Percentiles rank a stretch among this genome's conserved stretches.
Evolutionary conservation across 2,797 vertebrate species (phyloP).

Genomic region (Eutrigla gurnardus): DNA sequence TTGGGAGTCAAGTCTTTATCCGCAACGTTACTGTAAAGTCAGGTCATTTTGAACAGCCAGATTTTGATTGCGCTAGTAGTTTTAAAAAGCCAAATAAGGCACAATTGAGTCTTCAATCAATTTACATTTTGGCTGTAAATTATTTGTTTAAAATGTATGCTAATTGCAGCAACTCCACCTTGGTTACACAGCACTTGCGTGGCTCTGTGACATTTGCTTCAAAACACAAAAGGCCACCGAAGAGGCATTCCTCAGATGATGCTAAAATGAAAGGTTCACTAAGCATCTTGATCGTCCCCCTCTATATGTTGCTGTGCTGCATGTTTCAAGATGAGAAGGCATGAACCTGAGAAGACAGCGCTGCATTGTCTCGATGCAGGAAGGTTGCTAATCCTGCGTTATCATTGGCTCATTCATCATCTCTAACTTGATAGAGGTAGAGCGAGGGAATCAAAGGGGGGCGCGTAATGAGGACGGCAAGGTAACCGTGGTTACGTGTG

Average conservation of each 20-base stretch:
- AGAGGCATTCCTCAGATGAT: constrained; percentile 15
- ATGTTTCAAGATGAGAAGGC: constrained; percentile 23
- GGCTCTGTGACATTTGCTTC: constrained; percentile 21
- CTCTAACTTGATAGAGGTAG: constrained; percentile 57
- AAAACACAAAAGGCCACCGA: constrained; percentile 29
- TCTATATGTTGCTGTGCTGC: constrained; percentile 9
- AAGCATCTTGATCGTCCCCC: constrained; percentile 32
- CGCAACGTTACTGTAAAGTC: too few relatives aligned
- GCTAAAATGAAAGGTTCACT: constrained; percentile 31
- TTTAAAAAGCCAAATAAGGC: not conserved
- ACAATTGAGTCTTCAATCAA: not conserved
- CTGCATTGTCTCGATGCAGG: constrained; percentile 23
- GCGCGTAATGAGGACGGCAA: constrained; percentile 72
- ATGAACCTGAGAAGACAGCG: constrained; percentile 15
- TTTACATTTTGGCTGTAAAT: constrained; percentile 10
- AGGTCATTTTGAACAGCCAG: too few relatives aligned
- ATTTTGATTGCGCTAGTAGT: not conserved
- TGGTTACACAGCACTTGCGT: constrained; percentile 29
- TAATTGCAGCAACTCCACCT: constrained; percentile 37
- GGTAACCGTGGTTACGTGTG: constrained; percentile 74
- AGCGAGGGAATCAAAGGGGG: constrained; percentile 55
- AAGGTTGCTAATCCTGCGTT: constrained; percentile 58
- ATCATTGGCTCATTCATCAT: constrained; percentile 67
- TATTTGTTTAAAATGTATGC: constrained; percentile 21
- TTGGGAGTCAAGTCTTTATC: too few relatives aligned